Conservation (phyloP, 2,113 vertebrate genomes). For the Podarcis raffonei region DNA sequence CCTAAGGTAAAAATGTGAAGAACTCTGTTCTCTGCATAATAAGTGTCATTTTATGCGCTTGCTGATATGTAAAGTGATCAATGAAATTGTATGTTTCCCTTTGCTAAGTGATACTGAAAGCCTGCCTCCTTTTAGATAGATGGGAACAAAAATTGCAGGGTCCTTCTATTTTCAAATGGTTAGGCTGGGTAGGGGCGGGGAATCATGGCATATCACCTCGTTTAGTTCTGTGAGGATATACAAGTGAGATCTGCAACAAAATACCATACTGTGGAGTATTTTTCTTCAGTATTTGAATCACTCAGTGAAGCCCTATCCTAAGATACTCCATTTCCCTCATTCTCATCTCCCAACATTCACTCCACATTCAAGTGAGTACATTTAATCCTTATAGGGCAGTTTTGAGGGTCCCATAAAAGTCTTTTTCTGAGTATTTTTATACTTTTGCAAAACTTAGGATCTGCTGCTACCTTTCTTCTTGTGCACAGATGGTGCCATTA, state of each 20-base stretch:
- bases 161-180: conserved; percentile 36
- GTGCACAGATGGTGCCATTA: background rate
- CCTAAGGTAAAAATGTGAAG: conserved; percentile 41
- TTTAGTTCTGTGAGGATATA: conserved; percentile 25
- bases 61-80: background rate
- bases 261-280: background rate
- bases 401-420: background rate
- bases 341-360: background rate
- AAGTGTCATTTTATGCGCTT: conserved; percentile 9
- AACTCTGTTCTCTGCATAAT: conserved; percentile 12
- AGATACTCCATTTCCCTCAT: background rate
- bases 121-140: conserved; percentile 30
- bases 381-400: background rate
- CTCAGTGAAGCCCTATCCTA: too few relatives aligned
- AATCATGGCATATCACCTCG: conserved; percentile 37
- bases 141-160: conserved; percentile 27
- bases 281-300: background rate
- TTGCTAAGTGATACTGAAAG: conserved; percentile 22
- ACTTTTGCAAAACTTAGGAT: background rate
- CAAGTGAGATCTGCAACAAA: background rate
- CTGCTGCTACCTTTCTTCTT: background rate
- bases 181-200: background rate
- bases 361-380: background rate
- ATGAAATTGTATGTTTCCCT: conserved; percentile 45
- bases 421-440: too few relatives aligned